Evolutionary conservation across 2,888 invertebrate genomes (phyloP).

Genomic region (Dryobota labecula): DNA sequence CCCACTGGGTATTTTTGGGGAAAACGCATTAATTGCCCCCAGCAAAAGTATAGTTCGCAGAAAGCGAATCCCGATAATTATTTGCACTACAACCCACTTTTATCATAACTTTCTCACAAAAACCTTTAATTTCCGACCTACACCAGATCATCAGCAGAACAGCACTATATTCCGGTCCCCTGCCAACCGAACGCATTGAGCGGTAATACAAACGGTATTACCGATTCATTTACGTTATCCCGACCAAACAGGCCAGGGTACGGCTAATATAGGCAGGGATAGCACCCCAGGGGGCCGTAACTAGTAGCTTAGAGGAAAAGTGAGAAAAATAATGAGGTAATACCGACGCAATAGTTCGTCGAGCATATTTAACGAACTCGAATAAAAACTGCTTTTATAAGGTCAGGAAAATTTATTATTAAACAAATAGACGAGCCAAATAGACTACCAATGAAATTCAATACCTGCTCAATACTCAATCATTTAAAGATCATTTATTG

Average conservation of each 20-base stretch:
- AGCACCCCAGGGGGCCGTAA: slow-evolving; percentile 53
- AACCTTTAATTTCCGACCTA: background rate
- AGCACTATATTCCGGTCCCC: slow-evolving; percentile 17
- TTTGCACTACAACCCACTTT: background rate
- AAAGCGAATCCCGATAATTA: background rate
- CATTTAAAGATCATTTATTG: background rate
- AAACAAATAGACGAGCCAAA: background rate
- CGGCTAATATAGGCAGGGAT: slow-evolving; percentile 60
- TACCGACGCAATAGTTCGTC: slow-evolving; percentile 51
- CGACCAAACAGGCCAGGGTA: slow-evolving; percentile 44
- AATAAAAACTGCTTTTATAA: slow-evolving; percentile 9
- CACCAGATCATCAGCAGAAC: slow-evolving; percentile 5
- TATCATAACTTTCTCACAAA: background rate
- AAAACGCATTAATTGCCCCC: background rate
- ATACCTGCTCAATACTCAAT: background rate
- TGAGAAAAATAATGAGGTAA: slow-evolving; percentile 62
- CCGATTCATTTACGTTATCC: slow-evolving; percentile 64
- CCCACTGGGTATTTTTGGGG: background rate
- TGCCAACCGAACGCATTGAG: slow-evolving; percentile 37
- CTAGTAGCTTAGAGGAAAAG: slow-evolving; percentile 54
- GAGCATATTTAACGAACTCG: slow-evolving; percentile 29
- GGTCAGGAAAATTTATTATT: background rate
- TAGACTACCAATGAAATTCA: background rate
- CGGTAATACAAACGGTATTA: slow-evolving; percentile 54
- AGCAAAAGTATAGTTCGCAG: background rate